phyloP scores from a whole-genome alignment of 64 coral and sea anemone species.

The Dendrophyllia cribrosa region DNA sequence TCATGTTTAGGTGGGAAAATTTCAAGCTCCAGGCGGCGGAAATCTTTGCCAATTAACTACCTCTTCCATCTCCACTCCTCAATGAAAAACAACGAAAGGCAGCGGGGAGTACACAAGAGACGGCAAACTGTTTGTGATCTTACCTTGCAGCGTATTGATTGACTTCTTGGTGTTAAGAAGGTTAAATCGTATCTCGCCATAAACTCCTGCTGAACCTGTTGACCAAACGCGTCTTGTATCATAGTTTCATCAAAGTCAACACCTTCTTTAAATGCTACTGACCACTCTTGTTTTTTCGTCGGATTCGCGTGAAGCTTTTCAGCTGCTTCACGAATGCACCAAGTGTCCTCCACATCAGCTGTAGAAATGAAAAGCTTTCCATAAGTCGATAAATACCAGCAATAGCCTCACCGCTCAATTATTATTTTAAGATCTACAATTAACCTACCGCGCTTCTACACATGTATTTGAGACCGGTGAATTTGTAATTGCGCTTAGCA shows the following conservation, averaged over 20 bases:
- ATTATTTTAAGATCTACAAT: no score
- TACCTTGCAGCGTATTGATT: conserved; percentile 34
- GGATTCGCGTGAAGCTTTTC: not conserved
- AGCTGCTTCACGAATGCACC: not conserved
- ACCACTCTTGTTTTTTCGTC: not conserved
- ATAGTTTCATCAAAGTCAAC: not conserved
- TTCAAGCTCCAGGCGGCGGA: no score
- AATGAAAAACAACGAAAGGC: no score
- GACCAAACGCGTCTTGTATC: not conserved
- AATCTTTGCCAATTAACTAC: no score
- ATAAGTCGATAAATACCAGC: not conserved
- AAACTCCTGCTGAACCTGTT: not conserved
- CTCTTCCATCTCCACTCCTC: no score
- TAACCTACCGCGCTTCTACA: no score
- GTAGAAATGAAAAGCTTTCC: not conserved
- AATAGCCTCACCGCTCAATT: no score
- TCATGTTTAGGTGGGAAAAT: no score
- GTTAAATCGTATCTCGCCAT: conserved; percentile 21
- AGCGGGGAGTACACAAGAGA: no score
- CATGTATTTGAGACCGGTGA: no score
- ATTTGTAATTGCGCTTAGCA: no score
- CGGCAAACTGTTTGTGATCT: not conserved
- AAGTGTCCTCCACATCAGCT: conserved; percentile 10
- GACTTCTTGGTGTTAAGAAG: conserved; percentile 4
- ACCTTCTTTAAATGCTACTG: conserved; percentile 27